A percentile compares a stretch with the other conserved stretches of the same genome.
Conservation (phyloP, 1,140 invertebrate genomes). For the Gryllus bimaculatus region DNA sequence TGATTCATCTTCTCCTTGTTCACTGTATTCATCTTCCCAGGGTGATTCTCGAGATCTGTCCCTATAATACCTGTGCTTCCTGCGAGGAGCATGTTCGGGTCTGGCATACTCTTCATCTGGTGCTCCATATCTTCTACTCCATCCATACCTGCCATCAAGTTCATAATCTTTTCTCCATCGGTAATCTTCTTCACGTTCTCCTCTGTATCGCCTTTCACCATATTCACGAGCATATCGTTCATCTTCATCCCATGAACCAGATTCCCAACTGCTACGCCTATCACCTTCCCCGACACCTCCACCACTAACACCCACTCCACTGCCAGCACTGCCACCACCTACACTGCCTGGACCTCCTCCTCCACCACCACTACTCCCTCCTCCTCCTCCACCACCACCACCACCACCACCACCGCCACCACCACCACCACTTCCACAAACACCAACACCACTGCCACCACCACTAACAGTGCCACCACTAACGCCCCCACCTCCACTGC, state of each 20-base stretch:
- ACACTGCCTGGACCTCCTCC: not conserved
- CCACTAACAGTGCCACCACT: slow-evolving; percentile 5
- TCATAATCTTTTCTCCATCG: slow-evolving; percentile 16
- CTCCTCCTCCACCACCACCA: slow-evolving; percentile 36
- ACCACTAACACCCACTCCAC: slow-evolving; percentile 30
- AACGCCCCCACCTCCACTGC: slow-evolving; percentile 36
- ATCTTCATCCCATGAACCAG: slow-evolving; percentile 37
- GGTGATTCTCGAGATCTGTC: slow-evolving; percentile 39
- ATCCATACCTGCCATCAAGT: slow-evolving; percentile 13
- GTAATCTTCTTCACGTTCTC: slow-evolving; percentile 16
- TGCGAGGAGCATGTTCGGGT: slow-evolving; percentile 8
- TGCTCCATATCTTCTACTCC: slow-evolving; percentile 14
- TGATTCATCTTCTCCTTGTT: slow-evolving; percentile 28
- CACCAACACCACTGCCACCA: not conserved
- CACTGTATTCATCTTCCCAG: slow-evolving; percentile 42
- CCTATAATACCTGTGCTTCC: slow-evolving; percentile 31
- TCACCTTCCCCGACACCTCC: slow-evolving; percentile 35
- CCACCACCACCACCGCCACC: slow-evolving; percentile 30
- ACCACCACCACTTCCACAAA: slow-evolving; percentile 18
- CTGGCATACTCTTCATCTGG: slow-evolving; percentile 15
- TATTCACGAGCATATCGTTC: slow-evolving; percentile 23
- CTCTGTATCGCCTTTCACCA: slow-evolving; percentile 9
- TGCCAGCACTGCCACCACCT: slow-evolving; percentile 25
- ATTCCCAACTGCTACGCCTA: slow-evolving; percentile 30
- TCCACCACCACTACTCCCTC: slow-evolving; percentile 25